Evolutionary conservation across 2,888 invertebrate genomes (phyloP).

Genomic region (Chymomyza caudatula): DNA sequence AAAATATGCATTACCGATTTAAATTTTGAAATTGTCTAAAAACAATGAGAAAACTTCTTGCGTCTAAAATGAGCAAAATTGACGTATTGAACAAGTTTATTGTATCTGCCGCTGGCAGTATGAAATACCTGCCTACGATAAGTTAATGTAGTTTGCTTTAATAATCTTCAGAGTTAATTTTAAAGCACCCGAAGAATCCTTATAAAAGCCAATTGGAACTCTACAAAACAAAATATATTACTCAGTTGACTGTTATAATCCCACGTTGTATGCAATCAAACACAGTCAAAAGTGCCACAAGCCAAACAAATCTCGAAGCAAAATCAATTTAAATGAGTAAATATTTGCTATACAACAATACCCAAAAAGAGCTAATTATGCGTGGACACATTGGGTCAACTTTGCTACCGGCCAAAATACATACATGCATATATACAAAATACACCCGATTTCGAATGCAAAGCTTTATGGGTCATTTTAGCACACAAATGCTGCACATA

Average conservation of each 20-base stretch:
- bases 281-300: not conserved
- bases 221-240: not conserved
- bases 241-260: not conserved
- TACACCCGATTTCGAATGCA: slow-evolving; percentile 30
- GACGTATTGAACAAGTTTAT: no score
- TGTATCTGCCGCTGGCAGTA: no score
- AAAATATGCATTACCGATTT: no score
- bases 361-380: slow-evolving; percentile 55
- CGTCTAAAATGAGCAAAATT: no score
- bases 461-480: slow-evolving; percentile 27
- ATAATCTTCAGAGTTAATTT: no score
- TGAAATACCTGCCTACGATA: no score
- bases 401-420: not conserved
- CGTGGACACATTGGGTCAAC: slow-evolving; percentile 59
- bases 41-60: no score
- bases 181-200: no score
- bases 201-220: not conserved
- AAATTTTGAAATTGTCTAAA: no score
- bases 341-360: slow-evolving; percentile 50
- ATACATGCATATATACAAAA: no score
- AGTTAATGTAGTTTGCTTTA: no score
- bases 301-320: not conserved
- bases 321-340: slow-evolving; percentile 60
- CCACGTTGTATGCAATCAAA: not conserved
- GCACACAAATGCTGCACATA: slow-evolving; percentile 20